Evolutionary conservation across 2,113 vertebrate species (phyloP), one percentile per base, ranked within the genome.

Genomic region (Gopherus flavomarginatus): DNA sequence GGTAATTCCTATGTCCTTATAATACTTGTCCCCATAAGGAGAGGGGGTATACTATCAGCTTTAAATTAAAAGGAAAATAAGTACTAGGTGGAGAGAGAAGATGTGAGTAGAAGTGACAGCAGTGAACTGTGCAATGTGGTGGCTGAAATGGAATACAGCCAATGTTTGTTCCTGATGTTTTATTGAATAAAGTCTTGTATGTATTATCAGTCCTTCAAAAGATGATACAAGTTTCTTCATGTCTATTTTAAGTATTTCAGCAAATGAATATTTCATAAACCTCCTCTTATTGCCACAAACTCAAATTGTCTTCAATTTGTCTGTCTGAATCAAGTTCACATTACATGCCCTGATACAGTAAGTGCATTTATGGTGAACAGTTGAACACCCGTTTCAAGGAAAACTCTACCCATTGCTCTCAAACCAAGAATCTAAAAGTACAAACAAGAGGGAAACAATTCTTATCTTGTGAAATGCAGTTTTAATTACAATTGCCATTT

Each of bases 11-110:
- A 56, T n/a, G 77, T 94, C 80, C 87, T 89, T 83, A 81, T 83
- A 93, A 84, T 86, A n/a, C 57, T 24, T 91, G 31, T 59, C 47
- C 47, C 85, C 47, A 83, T 52, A 89, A 91, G 16, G 42, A 75
- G 79, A 89, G 75, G 53, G 80, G 81, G 57, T 22, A 35, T 77
- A 96, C 91, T 90, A 72, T 50, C 86, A 31, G 0, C 65, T 87
- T 87, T 44, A 93, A 96, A 92, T 95, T 94, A 57, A 95, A 96
- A 82, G 29, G 85, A 83, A 96, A 92, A 87, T 85, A 75, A 89
- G 53, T 50, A 72, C 78, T 1, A 0, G 53, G 89, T 93, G 56
- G 72, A 77, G 42, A 92, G 89, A 88, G 93, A 78, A 54, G 21
- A 69, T 27, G 21, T 85, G 86, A 87, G 57, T 2, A 19, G 77